phyloP scores from a whole-genome alignment of 2,797 vertebrate genomes.

The Melanotaenia trifasciata region DNA sequence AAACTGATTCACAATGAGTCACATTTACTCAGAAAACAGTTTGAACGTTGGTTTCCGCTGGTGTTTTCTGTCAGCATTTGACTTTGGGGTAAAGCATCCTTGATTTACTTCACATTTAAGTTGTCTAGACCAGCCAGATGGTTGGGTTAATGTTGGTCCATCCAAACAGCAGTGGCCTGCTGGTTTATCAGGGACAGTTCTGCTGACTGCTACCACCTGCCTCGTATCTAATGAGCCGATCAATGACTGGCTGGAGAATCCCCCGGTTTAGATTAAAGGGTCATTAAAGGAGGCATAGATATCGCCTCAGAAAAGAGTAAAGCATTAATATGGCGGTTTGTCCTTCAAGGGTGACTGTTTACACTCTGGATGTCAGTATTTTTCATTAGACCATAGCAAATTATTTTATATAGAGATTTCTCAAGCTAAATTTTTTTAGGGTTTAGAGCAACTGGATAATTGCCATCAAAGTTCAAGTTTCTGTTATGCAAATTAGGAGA shows the following conservation, averaged over 20 bases:
- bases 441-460: slow-evolving; percentile 16
- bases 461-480: neutral
- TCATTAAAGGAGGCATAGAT: slow-evolving; percentile 48
- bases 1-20: slow-evolving; percentile 20
- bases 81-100: slow-evolving; percentile 35
- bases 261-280: slow-evolving; percentile 38
- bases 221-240: slow-evolving; percentile 58
- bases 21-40: slow-evolving; percentile 5
- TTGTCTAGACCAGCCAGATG: slow-evolving; percentile 70
- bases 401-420: slow-evolving; percentile 20
- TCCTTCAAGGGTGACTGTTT: slow-evolving; percentile 46
- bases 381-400: slow-evolving; percentile 45
- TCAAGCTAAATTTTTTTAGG: neutral
- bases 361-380: slow-evolving; percentile 44
- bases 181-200: slow-evolving; percentile 18
- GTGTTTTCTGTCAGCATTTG: neutral
- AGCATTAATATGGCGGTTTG: slow-evolving; percentile 30
- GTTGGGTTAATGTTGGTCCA: slow-evolving; percentile 58
- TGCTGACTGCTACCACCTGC: slow-evolving; percentile 28
- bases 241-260: slow-evolving; percentile 42
- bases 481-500: slow-evolving; percentile 16
- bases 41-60: slow-evolving; percentile 19
- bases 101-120: slow-evolving; percentile 47
- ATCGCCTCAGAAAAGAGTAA: slow-evolving; percentile 30
- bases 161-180: slow-evolving; percentile 38